Evolutionary conservation across 2,113 vertebrate species (phyloP).

Genomic region (Cynoglossus semilaevis): DNA sequence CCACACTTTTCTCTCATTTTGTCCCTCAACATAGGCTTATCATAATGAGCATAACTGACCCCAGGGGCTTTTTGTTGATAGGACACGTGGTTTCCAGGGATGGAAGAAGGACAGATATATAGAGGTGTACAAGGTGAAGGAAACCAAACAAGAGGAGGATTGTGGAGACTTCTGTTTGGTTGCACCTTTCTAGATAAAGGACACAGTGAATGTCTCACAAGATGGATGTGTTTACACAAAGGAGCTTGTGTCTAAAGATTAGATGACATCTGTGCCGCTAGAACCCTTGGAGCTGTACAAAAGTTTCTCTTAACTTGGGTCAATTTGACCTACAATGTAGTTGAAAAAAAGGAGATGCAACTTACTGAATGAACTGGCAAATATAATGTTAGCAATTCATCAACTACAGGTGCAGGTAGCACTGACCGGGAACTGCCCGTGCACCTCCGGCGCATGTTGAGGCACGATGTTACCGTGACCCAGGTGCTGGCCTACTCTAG

Average conservation of each 20-base stretch:
- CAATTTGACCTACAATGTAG: slow-evolving; percentile 17
- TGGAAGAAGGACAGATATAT: neutral
- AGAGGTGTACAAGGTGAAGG: slow-evolving; percentile 19
- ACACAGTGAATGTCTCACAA: neutral
- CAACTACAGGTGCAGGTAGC: too few relatives aligned
- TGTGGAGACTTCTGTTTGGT: neutral
- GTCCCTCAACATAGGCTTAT: slow-evolving; percentile 50
- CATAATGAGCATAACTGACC: slow-evolving; percentile 58
- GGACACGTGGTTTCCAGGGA: slow-evolving; percentile 50
- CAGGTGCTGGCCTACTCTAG: too few relatives aligned
- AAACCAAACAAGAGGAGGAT: neutral
- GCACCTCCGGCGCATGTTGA: too few relatives aligned
- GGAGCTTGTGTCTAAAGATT: slow-evolving; percentile 10
- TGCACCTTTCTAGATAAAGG: neutral
- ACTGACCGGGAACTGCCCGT: too few relatives aligned
- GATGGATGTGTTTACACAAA: neutral
- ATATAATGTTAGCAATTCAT: neutral
- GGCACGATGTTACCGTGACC: too few relatives aligned
- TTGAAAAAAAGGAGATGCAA: slow-evolving; percentile 4
- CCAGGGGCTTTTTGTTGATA: slow-evolving; percentile 64
- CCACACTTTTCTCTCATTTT: slow-evolving; percentile 4
- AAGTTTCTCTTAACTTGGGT: slow-evolving; percentile 9
- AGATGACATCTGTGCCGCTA: neutral
- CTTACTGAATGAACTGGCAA: neutral
- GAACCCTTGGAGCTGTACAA: slow-evolving; percentile 14